Conservation (phyloP, 2,113 vertebrate species). For the Morone chrysops region DNA sequence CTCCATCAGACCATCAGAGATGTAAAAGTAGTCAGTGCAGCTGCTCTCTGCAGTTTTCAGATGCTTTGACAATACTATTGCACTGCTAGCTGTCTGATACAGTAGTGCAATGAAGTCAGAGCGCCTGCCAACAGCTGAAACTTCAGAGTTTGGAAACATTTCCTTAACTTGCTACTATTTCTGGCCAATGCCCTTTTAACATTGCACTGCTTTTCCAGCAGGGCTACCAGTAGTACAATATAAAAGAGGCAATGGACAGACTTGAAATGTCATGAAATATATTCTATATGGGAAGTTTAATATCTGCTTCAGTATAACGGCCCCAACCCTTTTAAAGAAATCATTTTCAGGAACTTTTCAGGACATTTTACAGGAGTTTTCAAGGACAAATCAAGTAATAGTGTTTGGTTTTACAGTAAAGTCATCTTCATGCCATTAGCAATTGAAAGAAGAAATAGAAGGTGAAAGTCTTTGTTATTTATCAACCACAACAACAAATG, state of each 20-base stretch:
- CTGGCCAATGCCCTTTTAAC: constrained; percentile 90
- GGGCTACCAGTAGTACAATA: constrained; percentile 11
- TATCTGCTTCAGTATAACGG: background rate
- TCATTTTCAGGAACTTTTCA: too few relatives aligned
- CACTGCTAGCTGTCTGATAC: constrained; percentile 97
- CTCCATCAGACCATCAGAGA: background rate
- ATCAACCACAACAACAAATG: too few relatives aligned
- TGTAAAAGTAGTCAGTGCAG: background rate
- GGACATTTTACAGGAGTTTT: too few relatives aligned
- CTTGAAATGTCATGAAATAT: background rate
- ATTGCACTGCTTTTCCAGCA: constrained; percentile 78
- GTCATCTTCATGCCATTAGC: too few relatives aligned
- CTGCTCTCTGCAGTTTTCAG: constrained; percentile 85
- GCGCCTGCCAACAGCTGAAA: constrained; percentile 88
- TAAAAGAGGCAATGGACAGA: constrained; percentile 11
- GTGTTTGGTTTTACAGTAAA: too few relatives aligned
- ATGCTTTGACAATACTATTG: constrained; percentile 99
- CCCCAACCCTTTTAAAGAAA: too few relatives aligned
- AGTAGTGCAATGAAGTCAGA: constrained; percentile 99
- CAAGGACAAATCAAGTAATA: too few relatives aligned
- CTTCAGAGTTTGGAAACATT: too few relatives aligned
- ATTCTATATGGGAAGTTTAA: background rate
- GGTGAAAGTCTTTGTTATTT: too few relatives aligned
- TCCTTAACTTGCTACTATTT: constrained; percentile 60
- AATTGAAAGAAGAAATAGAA: too few relatives aligned